These are phyloP conservation scores for Selenia dentaria DNA, from an alignment of 2,888 invertebrate genomes.

Conservation along the genomic window DNA sequence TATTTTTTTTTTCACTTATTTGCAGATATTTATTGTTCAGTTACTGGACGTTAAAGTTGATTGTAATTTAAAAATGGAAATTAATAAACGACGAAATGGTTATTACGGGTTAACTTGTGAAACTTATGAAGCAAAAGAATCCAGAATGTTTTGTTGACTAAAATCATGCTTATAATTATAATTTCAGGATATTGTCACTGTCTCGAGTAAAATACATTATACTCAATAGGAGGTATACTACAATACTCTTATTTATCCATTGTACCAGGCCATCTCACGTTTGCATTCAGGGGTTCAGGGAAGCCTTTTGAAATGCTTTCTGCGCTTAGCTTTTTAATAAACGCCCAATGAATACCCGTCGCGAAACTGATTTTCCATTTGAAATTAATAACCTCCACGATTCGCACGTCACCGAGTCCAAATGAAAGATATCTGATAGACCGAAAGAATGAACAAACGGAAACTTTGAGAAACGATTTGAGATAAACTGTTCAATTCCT, in stretches of 20 bases:
- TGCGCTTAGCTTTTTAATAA: conserved; percentile 64
- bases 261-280: too few species aligned
- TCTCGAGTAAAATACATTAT: too few species aligned
- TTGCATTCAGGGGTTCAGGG: conserved; percentile 40
- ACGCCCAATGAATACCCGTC: conserved; percentile 56
- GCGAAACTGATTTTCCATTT: conserved; percentile 46
- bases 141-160: too few species aligned
- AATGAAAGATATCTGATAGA: conserved; percentile 23
- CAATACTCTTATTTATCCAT: too few species aligned
- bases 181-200: too few species aligned
- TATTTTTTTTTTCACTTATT: conserved; percentile 23
- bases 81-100: neutral
- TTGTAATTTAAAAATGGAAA: neutral
- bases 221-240: too few species aligned
- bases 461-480: conserved; percentile 16
- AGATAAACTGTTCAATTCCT: conserved; percentile 13
- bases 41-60: conserved; percentile 10
- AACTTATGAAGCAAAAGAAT: too few species aligned
- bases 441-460: conserved; percentile 25
- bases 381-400: conserved; percentile 59
- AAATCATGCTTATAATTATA: too few species aligned
- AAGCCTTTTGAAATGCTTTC: conserved; percentile 62
- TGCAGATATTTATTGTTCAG: conserved; percentile 7
- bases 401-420: conserved; percentile 26
- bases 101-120: too few species aligned